Evolutionary conservation across 2,113 vertebrate genomes (phyloP).

Genomic region (Xenopus laevis): DNA sequence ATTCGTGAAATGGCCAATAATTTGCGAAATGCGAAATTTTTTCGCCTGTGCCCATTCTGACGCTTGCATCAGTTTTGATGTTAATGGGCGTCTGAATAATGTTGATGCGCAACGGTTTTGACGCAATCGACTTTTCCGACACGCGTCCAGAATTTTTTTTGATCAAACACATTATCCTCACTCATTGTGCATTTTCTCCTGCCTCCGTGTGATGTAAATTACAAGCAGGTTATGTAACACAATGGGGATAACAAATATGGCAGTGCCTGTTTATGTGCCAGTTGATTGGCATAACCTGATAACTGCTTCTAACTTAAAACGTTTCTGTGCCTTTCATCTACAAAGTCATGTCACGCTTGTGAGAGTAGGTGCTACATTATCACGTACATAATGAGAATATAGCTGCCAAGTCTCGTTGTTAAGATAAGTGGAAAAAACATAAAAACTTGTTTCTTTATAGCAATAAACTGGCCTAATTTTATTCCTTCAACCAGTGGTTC

Average conservation of each 20-base stretch:
- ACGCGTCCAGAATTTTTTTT: no score
- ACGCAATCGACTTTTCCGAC: no score
- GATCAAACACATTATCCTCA: no score
- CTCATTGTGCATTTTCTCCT: no score
- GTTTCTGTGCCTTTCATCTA: background rate
- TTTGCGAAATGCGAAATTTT: no score
- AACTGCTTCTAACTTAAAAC: background rate
- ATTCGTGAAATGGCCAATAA: no score
- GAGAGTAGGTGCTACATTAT: constrained; percentile 31
- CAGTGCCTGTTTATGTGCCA: background rate
- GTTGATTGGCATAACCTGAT: no score
- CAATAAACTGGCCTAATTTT: constrained; percentile 24
- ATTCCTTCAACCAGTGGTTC: no score
- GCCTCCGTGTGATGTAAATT: background rate
- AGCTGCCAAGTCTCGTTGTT: constrained; percentile 5
- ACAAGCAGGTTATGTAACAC: background rate
- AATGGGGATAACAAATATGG: background rate
- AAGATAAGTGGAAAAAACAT: constrained; percentile 4
- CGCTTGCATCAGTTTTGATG: no score
- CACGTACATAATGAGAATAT: constrained; percentile 35
- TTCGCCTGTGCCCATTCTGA: no score
- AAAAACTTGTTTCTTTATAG: background rate
- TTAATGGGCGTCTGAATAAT: no score
- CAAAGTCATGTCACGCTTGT: constrained; percentile 40
- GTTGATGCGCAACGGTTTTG: no score